Base-by-base conservation (phyloP, 2,888 invertebrate genomes). In the Bugulina stolonifera region DNA sequence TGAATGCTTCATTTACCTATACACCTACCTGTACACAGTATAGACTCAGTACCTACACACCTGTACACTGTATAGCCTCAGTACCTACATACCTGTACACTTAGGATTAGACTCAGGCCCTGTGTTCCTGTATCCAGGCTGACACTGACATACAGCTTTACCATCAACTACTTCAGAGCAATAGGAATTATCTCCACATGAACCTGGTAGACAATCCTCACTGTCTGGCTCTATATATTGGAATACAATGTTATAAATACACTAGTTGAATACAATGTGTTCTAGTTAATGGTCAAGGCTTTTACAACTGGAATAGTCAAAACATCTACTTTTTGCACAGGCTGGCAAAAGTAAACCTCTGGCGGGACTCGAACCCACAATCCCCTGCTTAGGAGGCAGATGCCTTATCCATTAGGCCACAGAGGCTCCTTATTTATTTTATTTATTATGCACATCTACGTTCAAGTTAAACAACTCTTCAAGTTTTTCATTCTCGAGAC, bases 401-500 rank as follows among this genome's bases (percentile, higher is more conserved):
- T 64, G 64, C 64, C 64, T 64, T 64, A 64, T 64, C 64, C 64
- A 64, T 64, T 64, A 64, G 64, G 64, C 64, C 64, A 64, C 64
- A 64, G 64, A 64, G 64, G 64, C 64, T 64, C 18, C 5, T 18
- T n/a, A n/a, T n/a, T n/a, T n/a, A n/a, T n/a, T n/a, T n/a, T n/a
- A n/a, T n/a, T n/a, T n/a, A n/a, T n/a, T n/a, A n/a, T n/a, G n/a
- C n/a, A n/a, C n/a, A n/a, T n/a, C n/a, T n/a, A n/a, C n/a, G n/a
- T n/a, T n/a, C n/a, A n/a, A n/a, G n/a, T n/a, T n/a, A n/a, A n/a
- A n/a, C n/a, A n/a, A n/a, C n/a, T n/a, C n/a, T n/a, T n/a, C n/a
- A n/a, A n/a, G n/a, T n/a, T n/a, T n/a, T n/a, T n/a, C n/a, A n/a
- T n/a, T n/a, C n/a, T n/a, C n/a, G n/a, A n/a, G n/a, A n/a, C n/a